A percentile compares a stretch with the other conserved stretches of the same genome.
Evolutionary conservation across 2,888 invertebrate genomes (phyloP).

Genomic region (Pomacea canaliculata): DNA sequence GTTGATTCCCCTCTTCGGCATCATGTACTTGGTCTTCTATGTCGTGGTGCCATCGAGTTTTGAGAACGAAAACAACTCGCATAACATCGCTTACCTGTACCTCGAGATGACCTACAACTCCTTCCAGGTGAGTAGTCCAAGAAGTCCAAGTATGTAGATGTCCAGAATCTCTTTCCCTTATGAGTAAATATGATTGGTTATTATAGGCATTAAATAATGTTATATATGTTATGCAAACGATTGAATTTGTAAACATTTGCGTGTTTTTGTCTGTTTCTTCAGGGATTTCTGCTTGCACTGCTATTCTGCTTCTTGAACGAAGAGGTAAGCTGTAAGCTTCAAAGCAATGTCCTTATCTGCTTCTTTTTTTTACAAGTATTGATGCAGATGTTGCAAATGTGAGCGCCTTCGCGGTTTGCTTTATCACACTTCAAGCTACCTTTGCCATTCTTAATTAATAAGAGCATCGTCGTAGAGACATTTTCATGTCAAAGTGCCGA

Average conservation of each 20-base stretch:
- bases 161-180: not conserved
- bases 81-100: constrained; percentile 74
- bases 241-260: not conserved
- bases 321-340: constrained; percentile 72
- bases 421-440: too few species aligned
- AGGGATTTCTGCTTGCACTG: constrained; percentile 80
- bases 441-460: too few species aligned
- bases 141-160: not conserved
- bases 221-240: too few species aligned
- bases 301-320: constrained; percentile 81
- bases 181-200: not conserved
- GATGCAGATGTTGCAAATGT: not conserved
- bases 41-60: constrained; percentile 71
- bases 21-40: constrained; percentile 77
- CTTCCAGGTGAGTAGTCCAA: constrained; percentile 74
- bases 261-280: constrained; percentile 45
- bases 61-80: constrained; percentile 71
- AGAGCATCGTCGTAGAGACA: too few species aligned
- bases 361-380: not conserved
- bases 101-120: constrained; percentile 79
- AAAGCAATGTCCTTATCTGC: not conserved
- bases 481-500: not conserved
- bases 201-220: too few species aligned
- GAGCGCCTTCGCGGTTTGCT: too few species aligned
- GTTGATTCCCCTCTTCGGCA: constrained; percentile 79